Evolutionary conservation across 1,140 invertebrate genomes (phyloP), one percentile per base, ranked within the genome.

Genomic region (Drosophila oshimai): DNA sequence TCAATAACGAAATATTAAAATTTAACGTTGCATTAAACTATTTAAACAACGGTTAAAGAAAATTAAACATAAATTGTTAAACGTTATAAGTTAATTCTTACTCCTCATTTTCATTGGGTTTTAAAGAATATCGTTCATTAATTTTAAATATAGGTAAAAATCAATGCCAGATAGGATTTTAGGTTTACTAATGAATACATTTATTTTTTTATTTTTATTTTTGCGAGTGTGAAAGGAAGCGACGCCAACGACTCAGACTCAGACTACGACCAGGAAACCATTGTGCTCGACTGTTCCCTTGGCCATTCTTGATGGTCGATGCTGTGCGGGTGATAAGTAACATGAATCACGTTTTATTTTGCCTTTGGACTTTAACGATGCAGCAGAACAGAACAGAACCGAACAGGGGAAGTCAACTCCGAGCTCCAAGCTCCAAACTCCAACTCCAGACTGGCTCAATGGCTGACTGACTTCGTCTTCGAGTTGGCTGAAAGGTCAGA

Each of bases 281-380:
- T 87, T 83, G 80, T 76, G 54, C 67, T 58, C 65, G 49, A 67
- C 72, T 41, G 51, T 24, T 42, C 41, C 29, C 53, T 47, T 29
- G 36, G 41, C 65, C 51, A 57, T 70, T 69, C 64, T 58, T 58
- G 50, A 70, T 58, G 51, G 67, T 60, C 42, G 81, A 86, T 86
- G 81, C 62, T 86, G 80, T 86, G 80, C 80, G 80, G 80, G 80
- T 87, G 80, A 86, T 86, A 86, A 86, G 80, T 87, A 87, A 86
- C 81, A 86, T 87, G 80, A 86, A 86, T 86, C 80, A 86, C 80
- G 80, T 86, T 86, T 86, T 87, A 81, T 87, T 86, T 87, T 87
- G 80, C 80, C 80, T 80, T 73, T 68, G 80, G 81, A 86, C 80
- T 86, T 84, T 84, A 84, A 86, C 80, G 81, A 86, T 86, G 76